Evolutionary conservation across 2,888 invertebrate genomes (phyloP).

Genomic region (Leptinotarsa rubiginosa): DNA sequence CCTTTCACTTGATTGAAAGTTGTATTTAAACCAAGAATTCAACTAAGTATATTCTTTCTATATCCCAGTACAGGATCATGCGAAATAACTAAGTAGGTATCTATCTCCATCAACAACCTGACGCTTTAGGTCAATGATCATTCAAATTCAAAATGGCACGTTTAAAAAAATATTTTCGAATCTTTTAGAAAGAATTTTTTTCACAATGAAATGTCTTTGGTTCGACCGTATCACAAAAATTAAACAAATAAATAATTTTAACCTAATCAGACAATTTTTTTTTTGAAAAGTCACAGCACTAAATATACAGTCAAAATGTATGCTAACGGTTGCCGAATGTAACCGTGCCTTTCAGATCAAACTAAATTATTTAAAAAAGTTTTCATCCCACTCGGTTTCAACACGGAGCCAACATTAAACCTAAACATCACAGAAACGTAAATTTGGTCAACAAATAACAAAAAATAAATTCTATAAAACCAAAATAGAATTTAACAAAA

Average conservation of each 20-base stretch:
- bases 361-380: constrained; percentile 45
- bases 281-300: constrained; percentile 65
- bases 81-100: constrained; percentile 29
- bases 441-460: constrained; percentile 50
- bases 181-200: constrained; percentile 52
- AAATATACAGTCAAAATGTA: constrained; percentile 65
- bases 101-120: constrained; percentile 46
- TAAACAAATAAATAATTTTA: constrained; percentile 61
- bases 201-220: constrained; percentile 61
- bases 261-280: constrained; percentile 65
- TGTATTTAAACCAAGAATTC: constrained; percentile 1
- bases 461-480: constrained; percentile 46
- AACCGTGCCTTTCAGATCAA: constrained; percentile 61
- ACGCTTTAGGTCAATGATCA: constrained; percentile 53
- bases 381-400: constrained; percentile 27
- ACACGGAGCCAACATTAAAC: constrained; percentile 39
- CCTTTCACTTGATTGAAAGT: constrained; percentile 27
- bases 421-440: constrained; percentile 49
- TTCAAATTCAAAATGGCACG: constrained; percentile 58
- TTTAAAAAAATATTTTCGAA: constrained; percentile 58
- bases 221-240: constrained; percentile 66
- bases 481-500: constrained; percentile 46
- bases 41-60: constrained; percentile 4
- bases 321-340: constrained; percentile 59
- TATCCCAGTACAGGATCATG: constrained; percentile 7